Percentiles rank a stretch among this genome's conserved stretches.
These are phyloP conservation scores for Alviniconcha strummeri DNA, from an alignment of 2,888 invertebrate genomes.

Conservation along the genomic window DNA sequence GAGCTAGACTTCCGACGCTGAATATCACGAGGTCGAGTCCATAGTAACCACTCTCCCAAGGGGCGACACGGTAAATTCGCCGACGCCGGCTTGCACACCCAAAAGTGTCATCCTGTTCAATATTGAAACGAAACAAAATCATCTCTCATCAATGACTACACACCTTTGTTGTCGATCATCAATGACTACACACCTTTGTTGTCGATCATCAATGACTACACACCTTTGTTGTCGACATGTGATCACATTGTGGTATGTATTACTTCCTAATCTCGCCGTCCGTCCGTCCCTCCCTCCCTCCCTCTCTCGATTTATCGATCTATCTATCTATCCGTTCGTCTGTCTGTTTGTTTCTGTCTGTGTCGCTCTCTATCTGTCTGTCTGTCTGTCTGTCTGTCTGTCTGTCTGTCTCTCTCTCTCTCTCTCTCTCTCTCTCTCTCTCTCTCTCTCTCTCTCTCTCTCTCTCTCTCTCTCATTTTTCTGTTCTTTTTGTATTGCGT, in stretches of 20 bases:
- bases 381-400: constrained; percentile 8
- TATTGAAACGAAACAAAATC: too few relatives aligned
- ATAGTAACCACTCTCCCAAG: too few relatives aligned
- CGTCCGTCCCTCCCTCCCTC: not conserved
- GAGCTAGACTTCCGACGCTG: too few relatives aligned
- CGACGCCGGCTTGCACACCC: too few relatives aligned
- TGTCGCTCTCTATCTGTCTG: not conserved
- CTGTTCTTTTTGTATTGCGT: not conserved
- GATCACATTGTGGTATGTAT: not conserved
- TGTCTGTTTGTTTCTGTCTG: not conserved
- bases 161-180: not conserved
- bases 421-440: not conserved
- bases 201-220: too few relatives aligned
- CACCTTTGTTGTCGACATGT: not conserved
- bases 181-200: too few relatives aligned
- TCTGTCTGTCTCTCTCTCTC: constrained; percentile 2
- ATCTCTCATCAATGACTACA: too few relatives aligned
- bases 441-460: constrained; percentile 14
- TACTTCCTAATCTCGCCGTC: not conserved
- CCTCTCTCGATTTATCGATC: not conserved
- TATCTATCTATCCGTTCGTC: not conserved
- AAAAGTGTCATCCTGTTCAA: too few relatives aligned
- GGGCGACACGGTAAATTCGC: too few relatives aligned
- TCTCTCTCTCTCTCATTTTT: constrained; percentile 2
- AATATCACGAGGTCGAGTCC: too few relatives aligned